phyloP scores from a whole-genome alignment of 2,888 invertebrate genomes.

The Epiblema foenella region DNA sequence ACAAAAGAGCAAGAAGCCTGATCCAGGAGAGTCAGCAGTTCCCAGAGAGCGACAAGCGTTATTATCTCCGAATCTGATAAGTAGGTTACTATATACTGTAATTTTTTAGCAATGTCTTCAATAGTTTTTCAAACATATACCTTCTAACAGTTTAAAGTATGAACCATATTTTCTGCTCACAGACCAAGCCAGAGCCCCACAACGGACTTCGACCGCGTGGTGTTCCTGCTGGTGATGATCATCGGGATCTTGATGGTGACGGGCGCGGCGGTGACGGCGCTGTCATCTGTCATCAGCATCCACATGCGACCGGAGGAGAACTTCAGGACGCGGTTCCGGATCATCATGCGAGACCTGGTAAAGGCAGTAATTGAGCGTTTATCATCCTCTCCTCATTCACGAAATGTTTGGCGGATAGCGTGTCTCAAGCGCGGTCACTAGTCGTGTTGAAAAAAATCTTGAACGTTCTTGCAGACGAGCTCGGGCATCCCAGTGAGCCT shows the following conservation, averaged over 20 bases:
- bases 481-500: conserved; percentile 61
- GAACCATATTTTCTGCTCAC: conserved; percentile 4
- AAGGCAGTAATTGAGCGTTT: background rate
- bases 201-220: conserved; percentile 63
- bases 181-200: conserved; percentile 60
- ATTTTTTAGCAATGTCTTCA: too few relatives aligned
- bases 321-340: conserved; percentile 66
- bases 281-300: conserved; percentile 69
- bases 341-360: conserved; percentile 74
- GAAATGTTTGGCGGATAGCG: too few relatives aligned
- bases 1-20: too few relatives aligned
- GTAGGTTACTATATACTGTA: too few relatives aligned
- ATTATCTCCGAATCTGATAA: too few relatives aligned
- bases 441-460: too few relatives aligned
- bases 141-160: too few relatives aligned
- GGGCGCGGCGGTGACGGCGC: conserved; percentile 68
- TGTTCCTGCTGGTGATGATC: conserved; percentile 63
- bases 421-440: too few relatives aligned
- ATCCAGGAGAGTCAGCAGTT: too few relatives aligned
- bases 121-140: too few relatives aligned
- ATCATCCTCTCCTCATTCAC: too few relatives aligned
- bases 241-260: conserved; percentile 66
- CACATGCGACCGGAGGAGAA: conserved; percentile 71
- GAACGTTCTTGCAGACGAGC: conserved; percentile 52
- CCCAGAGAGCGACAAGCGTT: too few relatives aligned